Evolutionary conservation across 2,797 vertebrate genomes (phyloP).

Genomic region (Cryptoprocta ferox): DNA sequence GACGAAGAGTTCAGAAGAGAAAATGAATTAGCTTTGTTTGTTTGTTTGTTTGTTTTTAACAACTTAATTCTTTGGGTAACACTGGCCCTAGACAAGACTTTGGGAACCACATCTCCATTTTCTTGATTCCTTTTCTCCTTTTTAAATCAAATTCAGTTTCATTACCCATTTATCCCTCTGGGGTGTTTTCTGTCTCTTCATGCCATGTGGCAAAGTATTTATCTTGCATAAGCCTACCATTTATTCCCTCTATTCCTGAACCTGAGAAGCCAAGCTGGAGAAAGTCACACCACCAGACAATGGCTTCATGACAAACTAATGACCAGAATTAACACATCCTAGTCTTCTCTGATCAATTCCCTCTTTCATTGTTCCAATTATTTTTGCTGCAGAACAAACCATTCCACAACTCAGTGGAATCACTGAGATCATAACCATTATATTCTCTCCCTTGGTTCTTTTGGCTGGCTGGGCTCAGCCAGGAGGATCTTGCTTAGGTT

Average conservation of each 20-base stretch:
- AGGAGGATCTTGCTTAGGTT: not conserved
- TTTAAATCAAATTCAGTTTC: not conserved
- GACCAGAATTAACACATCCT: not conserved
- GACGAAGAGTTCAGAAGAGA: not conserved
- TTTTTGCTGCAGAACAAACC: conserved; percentile 46
- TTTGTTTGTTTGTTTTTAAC: not conserved
- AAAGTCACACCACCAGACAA: not conserved
- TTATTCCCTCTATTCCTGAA: not conserved
- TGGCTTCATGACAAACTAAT: not conserved
- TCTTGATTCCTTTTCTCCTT: not conserved
- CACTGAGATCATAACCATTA: not conserved
- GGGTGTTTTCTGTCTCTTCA: not conserved
- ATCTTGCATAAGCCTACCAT: not conserved
- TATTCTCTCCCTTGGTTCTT: not conserved
- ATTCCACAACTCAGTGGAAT: not conserved
- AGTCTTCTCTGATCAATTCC: not conserved
- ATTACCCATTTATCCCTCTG: not conserved
- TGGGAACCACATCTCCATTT: not conserved
- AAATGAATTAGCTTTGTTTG: not conserved
- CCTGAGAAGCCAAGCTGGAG: conserved; percentile 12
- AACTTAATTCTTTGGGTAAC: not conserved
- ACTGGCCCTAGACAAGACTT: not conserved
- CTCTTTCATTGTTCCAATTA: conserved; percentile 27
- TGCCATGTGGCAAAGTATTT: not conserved
- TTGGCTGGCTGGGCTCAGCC: not conserved